Conservation (phyloP, 2,888 invertebrate genomes). For the Sphecodes monilicornis region DNA sequence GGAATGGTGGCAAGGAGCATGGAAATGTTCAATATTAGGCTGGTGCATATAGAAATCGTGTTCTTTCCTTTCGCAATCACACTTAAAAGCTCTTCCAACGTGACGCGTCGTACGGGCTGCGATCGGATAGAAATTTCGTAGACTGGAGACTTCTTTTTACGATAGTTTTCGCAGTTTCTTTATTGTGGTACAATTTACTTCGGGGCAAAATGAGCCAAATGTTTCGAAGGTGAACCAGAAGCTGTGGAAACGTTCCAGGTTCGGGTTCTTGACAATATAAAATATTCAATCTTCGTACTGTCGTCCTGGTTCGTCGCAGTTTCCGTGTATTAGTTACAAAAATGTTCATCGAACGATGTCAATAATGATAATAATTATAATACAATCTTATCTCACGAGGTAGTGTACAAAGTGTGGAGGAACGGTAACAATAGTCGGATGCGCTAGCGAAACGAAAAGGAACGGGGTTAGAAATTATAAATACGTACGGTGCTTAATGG, state of each 20-base stretch:
- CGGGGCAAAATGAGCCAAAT: constrained; percentile 6
- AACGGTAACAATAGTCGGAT: constrained; percentile 16
- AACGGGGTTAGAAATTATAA: background rate
- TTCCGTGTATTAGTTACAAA: constrained; percentile 7
- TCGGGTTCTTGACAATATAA: constrained; percentile 15
- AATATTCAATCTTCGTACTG: constrained; percentile 13
- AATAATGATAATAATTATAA: constrained; percentile 15
- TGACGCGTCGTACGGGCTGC: background rate
- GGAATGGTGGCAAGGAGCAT: background rate
- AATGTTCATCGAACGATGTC: constrained; percentile 11
- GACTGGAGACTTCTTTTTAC: background rate
- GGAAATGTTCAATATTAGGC: background rate
- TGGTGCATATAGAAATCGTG: background rate
- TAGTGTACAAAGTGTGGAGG: constrained; percentile 12
- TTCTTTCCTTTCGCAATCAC: too few species aligned
- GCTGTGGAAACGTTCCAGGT: constrained; percentile 17
- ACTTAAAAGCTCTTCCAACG: background rate
- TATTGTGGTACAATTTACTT: constrained; percentile 21
- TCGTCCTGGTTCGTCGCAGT: constrained; percentile 9
- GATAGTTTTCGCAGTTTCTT: constrained; percentile 16
- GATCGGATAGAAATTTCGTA: background rate
- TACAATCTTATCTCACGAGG: constrained; percentile 18
- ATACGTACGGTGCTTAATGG: constrained; percentile 6
- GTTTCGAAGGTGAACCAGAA: constrained; percentile 15
- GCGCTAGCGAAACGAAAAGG: background rate